Evolutionary conservation across 1,140 invertebrate species (phyloP), one percentile per base, ranked within the genome.

Genomic region (Hesperophylax magnus): DNA sequence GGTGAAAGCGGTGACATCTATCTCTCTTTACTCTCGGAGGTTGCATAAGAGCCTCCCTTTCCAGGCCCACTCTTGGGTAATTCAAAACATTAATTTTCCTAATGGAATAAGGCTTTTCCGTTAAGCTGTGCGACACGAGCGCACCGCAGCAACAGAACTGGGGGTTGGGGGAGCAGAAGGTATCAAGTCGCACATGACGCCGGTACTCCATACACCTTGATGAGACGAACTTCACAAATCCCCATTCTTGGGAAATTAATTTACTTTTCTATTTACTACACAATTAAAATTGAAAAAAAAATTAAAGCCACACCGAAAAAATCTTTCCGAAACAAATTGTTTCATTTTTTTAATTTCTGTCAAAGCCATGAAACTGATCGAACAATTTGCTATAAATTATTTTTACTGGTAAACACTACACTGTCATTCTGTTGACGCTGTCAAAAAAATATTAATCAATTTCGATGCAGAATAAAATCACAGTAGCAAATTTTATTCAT

Each of bases 41-140:
- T 77, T 78, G 78, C 74, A 74, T 80, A 76, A 74, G 60, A 47
- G 52, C 52, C 72, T 78, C 76, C 77, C 77, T 74, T 69, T 78
- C 77, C 18, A 22, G 58, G 47, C 65, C 79, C 82, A 81, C 82
- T 83, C 84, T 65, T 69, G 83, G 84, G 84, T 84, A 85, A 85
- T 84, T 88, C 87, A 86, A 88, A 89, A 89, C 88, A 89, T 89
- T 89, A 89, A 89, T 89, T 89, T 89, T 87, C 86, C 86, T 89
- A 89, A 89, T 89, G 88, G 88, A 88, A 86, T 88, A 88, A 88
- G 86, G 85, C 85, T 87, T 85, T 81, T 77, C 77, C 81, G 86
- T 84, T 87, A 86, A 87, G 86, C 86, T 84, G 81, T 81, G 85
- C 85, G 86, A 87, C 86, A 85, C 85, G 84, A 85, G 86, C 84